Percentiles rank a stretch among this genome's conserved stretches.
These are phyloP conservation scores for Aspidiotus rigidus DNA, from an alignment of 2,888 invertebrate species.

Conservation along the genomic window DNA sequence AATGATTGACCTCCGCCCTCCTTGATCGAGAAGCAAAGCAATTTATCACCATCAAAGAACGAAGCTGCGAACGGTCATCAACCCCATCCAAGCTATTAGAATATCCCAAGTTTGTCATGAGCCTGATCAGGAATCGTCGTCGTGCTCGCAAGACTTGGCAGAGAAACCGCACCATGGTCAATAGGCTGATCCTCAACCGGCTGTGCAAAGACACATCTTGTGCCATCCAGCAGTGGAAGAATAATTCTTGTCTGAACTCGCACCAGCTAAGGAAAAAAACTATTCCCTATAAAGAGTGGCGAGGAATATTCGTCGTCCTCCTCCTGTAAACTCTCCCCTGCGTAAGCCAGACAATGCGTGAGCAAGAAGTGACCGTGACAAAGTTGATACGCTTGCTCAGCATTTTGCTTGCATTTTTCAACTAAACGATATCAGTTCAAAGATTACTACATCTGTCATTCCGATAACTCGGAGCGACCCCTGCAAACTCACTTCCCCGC, in stretches of 20 bases:
- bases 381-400: background rate
- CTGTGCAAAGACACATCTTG: background rate
- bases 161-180: background rate
- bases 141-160: constrained; percentile 1
- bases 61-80: background rate
- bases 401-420: background rate
- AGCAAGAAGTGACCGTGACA: background rate
- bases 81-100: background rate
- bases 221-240: background rate
- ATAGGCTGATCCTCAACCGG: background rate
- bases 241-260: background rate
- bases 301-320: background rate
- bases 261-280: background rate
- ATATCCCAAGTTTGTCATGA: background rate
- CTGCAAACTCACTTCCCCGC: too few species aligned
- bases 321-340: background rate
- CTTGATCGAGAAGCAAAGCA: background rate
- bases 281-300: background rate
- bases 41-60: background rate
- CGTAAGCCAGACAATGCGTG: background rate
- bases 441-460: too few species aligned
- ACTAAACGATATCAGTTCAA: background rate
- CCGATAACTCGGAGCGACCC: background rate
- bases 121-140: background rate
- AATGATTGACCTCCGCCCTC: background rate